Evolutionary conservation across 1,140 invertebrate genomes (phyloP).

Genomic region (Notospermus geniculatus): DNA sequence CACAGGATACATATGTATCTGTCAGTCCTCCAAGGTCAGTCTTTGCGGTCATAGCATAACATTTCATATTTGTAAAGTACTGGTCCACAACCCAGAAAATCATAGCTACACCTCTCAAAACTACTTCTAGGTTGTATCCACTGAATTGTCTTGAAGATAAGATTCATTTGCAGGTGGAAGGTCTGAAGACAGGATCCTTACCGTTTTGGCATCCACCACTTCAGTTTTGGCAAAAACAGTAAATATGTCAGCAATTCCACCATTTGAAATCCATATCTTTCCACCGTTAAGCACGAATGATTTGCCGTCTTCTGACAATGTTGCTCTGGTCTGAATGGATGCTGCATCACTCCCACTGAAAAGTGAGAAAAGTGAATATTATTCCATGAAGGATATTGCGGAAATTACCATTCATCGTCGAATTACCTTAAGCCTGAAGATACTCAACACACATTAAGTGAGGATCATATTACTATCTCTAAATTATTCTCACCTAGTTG

Average conservation of each 20-base stretch:
- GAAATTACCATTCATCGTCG: neutral
- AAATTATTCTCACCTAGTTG: conserved; percentile 37
- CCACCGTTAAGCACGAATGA: conserved; percentile 54
- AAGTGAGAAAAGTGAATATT: neutral
- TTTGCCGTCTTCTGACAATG: conserved; percentile 55
- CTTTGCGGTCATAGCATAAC: too few relatives aligned
- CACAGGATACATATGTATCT: too few relatives aligned
- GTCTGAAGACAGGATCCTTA: conserved; percentile 25
- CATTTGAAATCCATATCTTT: conserved; percentile 58
- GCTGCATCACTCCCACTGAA: conserved; percentile 53
- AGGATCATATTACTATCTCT: too few relatives aligned
- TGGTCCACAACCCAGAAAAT: too few relatives aligned
- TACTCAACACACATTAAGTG: neutral
- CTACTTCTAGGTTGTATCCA: too few relatives aligned
- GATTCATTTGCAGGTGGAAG: neutral
- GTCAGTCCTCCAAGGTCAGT: too few relatives aligned
- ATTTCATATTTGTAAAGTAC: too few relatives aligned
- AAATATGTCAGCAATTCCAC: conserved; percentile 52
- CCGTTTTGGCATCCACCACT: conserved; percentile 29
- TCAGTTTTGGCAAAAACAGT: conserved; percentile 53
- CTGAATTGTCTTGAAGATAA: neutral
- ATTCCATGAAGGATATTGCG: too few relatives aligned
- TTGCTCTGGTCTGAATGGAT: conserved; percentile 55
- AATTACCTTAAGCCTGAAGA: neutral
- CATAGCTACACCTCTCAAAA: too few relatives aligned